Percentiles rank a stretch among this genome's conserved stretches.
These are phyloP conservation scores for Labeo catla DNA, from an alignment of 2,113 vertebrate genomes.

Conservation along the genomic window DNA sequence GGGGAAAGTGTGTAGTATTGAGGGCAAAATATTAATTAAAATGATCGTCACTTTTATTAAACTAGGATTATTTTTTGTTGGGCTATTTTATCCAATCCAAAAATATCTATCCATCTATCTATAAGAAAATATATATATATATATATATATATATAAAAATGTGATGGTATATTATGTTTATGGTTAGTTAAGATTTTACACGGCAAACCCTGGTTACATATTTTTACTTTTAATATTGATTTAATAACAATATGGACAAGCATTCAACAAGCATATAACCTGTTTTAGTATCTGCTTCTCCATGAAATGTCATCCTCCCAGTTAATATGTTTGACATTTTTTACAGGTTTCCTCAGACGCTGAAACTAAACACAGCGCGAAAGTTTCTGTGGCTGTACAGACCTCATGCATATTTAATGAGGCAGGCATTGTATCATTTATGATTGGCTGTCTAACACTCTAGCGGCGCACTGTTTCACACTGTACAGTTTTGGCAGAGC, in stretches of 20 bases:
- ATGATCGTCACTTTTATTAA: neutral
- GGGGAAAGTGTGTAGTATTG: conserved; percentile 18
- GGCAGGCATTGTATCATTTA: conserved; percentile 17
- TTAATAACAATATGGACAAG: neutral
- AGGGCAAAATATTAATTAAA: neutral
- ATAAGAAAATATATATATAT: neutral
- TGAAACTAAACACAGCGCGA: neutral
- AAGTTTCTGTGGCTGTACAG: neutral
- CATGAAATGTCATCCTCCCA: neutral
- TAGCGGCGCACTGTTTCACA: neutral
- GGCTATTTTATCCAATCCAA: neutral
- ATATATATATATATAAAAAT: neutral
- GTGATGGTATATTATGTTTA: too few relatives aligned
- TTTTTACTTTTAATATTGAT: neutral
- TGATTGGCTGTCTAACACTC: conserved; percentile 31
- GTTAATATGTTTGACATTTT: conserved; percentile 12
- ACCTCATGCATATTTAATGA: conserved; percentile 21
- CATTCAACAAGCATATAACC: neutral
- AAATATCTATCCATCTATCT: neutral
- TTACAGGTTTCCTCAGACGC: neutral
- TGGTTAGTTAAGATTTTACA: neutral
- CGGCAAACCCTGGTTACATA: neutral
- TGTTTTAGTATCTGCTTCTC: neutral
- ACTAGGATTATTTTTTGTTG: too few relatives aligned
- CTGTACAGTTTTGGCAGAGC: conserved; percentile 5